Conservation (phyloP, 92 coral and sea anemone genomes). For the Blastomussa wellsi region DNA sequence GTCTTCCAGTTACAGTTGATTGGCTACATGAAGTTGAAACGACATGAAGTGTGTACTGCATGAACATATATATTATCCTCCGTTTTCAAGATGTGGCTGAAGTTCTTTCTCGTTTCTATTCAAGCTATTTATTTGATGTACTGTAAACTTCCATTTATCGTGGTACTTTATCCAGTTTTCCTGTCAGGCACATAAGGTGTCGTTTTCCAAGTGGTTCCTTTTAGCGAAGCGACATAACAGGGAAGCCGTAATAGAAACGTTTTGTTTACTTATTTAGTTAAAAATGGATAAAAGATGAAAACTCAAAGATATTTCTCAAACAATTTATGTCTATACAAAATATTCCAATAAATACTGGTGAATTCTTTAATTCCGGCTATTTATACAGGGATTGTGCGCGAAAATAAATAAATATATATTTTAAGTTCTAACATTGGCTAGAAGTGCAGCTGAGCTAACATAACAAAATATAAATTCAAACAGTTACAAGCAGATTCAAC, state of each 20-base stretch:
- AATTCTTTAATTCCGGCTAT: not conserved
- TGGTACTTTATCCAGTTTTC: not conserved
- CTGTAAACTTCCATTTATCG: not conserved
- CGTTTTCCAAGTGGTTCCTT: not conserved
- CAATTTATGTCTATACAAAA: not conserved
- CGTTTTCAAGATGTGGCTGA: not conserved
- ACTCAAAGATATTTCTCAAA: not conserved
- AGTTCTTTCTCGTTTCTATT: not conserved
- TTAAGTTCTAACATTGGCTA: not conserved
- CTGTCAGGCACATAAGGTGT: not conserved
- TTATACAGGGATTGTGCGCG: not conserved
- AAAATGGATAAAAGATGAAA: not conserved
- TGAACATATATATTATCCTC: not conserved
- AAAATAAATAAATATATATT: not conserved
- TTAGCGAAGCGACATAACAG: not conserved
- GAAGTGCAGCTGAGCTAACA: conserved; percentile 3
- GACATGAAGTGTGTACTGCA: not conserved
- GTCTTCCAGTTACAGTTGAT: not conserved
- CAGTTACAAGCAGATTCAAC: conserved; percentile 3
- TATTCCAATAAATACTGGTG: not conserved
- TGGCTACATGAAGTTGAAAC: not conserved
- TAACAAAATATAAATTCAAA: not conserved
- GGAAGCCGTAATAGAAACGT: not conserved
- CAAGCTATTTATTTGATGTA: not conserved
- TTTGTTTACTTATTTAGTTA: not conserved